Conservation (phyloP, 2,797 vertebrate genomes). For the Columba guinea region DNA sequence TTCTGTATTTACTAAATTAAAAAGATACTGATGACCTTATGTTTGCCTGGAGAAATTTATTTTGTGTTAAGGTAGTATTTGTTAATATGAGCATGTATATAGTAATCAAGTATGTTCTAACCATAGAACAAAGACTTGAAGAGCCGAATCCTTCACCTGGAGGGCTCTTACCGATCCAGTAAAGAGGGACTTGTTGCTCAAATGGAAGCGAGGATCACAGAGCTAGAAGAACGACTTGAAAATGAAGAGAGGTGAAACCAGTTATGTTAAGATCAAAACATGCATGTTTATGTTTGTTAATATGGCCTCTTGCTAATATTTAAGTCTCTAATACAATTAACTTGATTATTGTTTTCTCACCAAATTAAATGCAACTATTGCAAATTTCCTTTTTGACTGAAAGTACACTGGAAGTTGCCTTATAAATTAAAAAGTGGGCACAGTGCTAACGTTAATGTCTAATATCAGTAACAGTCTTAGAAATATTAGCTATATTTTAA, state of each 20-base stretch:
- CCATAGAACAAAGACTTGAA: slow-evolving; percentile 93
- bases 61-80: background rate
- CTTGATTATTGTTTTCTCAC: background rate
- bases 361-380: background rate
- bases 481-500: background rate
- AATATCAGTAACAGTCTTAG: background rate
- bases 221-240: slow-evolving; percentile 92
- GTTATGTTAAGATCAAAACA: background rate
- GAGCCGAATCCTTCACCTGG: slow-evolving; percentile 89
- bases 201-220: slow-evolving; percentile 89
- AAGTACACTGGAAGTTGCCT: background rate
- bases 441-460: background rate
- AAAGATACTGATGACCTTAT: background rate
- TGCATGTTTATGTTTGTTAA: background rate
- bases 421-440: background rate
- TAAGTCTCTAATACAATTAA: background rate
- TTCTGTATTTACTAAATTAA: background rate
- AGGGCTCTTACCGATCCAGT: slow-evolving; percentile 90
- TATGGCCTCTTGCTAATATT: background rate
- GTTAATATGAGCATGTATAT: background rate
- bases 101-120: background rate
- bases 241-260: slow-evolving; percentile 88
- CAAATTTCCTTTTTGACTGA: background rate
- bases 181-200: slow-evolving; percentile 92
- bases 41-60: background rate